Evolutionary conservation across 2,113 vertebrate genomes (phyloP), one percentile per base, ranked within the genome.

Genomic region (Osmerus mordax): DNA sequence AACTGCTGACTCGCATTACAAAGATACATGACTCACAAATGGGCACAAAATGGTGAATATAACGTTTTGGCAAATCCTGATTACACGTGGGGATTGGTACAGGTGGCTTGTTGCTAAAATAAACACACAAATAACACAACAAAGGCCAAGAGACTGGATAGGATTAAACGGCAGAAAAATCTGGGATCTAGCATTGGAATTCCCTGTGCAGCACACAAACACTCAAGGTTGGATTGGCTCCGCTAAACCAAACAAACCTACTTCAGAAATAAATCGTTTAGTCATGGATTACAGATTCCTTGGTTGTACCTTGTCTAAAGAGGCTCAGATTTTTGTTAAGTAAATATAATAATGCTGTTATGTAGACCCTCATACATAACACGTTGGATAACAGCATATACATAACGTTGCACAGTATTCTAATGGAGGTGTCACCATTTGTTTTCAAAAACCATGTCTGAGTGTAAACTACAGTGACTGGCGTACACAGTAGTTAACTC

Each of bases 261-360:
- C 62, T 41, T 78, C 41, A 53, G 23, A 55, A 62, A 67, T 52
- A 75, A 65, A 51, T 52, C 56, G 72, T 67, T 8, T 65, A 29
- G n/a, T 53, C 5, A 16, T 36, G 72, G 78, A 83, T 84, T 81
- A 80, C 62, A 71, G 58, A 72, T 72, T 64, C 18, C 53, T 28
- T 65, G 41, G 29, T 64, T 74, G 32, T 70, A n/a, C 68, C 41
- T 71, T 70, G n/a, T 53, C 53, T 69, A 81, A 84, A 88, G 82
- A 70, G 70, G 81, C 77, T 85, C 87, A 87, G 16, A 67, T 41
- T 15, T 18, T 28, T 28, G 25, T 28, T 64, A 67, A 82, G 80
- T 70, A 81, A 63, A 60, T 61, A 58, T 0, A n/a, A 25, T 51
- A 73, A 78, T 60, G 76, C 79, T 80, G 76, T 29, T 73, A 47